Evolutionary conservation across 1,140 invertebrate genomes (phyloP).

Genomic region (Cataglyphis hispanica): DNA sequence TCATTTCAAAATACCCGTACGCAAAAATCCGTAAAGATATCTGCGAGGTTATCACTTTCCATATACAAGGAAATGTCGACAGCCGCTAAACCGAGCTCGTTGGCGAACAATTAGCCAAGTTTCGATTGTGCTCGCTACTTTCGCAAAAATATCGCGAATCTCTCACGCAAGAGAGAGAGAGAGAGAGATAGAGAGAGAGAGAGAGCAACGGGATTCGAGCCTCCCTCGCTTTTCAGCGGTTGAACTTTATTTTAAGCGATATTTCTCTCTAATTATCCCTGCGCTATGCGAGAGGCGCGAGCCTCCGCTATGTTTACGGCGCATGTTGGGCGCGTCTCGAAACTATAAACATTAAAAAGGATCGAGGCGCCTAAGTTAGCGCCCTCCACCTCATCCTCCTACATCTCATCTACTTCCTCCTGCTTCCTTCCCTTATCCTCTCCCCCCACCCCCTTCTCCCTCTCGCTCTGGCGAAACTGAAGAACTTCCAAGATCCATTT

Average conservation of each 20-base stretch:
- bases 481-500: constrained; percentile 67
- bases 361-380: constrained; percentile 69
- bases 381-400: constrained; percentile 42
- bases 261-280: constrained; percentile 86
- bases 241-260: constrained; percentile 83
- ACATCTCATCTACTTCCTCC: constrained; percentile 12
- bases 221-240: constrained; percentile 63
- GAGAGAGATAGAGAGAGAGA: too few species aligned
- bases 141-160: constrained; percentile 19
- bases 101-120: constrained; percentile 80
- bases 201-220: neutral
- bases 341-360: constrained; percentile 75
- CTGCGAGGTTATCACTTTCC: neutral
- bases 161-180: neutral
- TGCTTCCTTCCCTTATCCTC: constrained; percentile 27
- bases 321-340: constrained; percentile 67
- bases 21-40: constrained; percentile 17
- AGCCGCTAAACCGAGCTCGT: constrained; percentile 65
- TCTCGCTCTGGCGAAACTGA: constrained; percentile 53
- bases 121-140: constrained; percentile 79
- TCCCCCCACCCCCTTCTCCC: too few species aligned
- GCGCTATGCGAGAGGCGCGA: constrained; percentile 55
- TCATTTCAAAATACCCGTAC: neutral
- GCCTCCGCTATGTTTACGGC: constrained; percentile 65
- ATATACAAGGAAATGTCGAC: constrained; percentile 46